Conservation (phyloP, 2,113 vertebrate genomes). For the Connochaetes taurinus region DNA sequence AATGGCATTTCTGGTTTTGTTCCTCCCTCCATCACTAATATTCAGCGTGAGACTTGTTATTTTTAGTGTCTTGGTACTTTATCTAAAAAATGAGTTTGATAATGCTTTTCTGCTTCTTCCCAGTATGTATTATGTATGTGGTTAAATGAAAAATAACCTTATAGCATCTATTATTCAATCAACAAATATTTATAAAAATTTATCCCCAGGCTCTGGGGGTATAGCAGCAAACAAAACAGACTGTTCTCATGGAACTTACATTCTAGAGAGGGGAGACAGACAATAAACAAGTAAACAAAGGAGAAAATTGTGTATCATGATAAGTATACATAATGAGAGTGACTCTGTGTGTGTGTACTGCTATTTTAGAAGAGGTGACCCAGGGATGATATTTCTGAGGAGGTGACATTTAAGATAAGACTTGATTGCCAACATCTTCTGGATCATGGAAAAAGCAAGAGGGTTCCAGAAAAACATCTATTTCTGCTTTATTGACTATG, state of each 20-base stretch:
- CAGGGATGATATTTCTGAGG: not conserved
- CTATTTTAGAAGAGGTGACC: not conserved
- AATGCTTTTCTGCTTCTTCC: conserved; percentile 3
- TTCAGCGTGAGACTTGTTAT: not conserved
- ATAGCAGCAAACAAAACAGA: not conserved
- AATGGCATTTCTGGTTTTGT: not conserved
- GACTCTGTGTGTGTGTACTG: not conserved
- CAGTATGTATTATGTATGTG: not conserved
- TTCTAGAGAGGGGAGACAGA: not conserved
- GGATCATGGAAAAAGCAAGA: no score
- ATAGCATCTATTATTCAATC: not conserved
- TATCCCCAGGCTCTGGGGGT: not conserved
- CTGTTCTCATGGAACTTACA: not conserved
- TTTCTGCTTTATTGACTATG: no score
- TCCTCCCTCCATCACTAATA: not conserved
- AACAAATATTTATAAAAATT: not conserved
- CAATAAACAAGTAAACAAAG: not conserved
- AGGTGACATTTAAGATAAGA: not conserved
- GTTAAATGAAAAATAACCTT: not conserved
- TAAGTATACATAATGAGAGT: not conserved
- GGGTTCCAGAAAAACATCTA: no score
- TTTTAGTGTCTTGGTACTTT: not conserved
- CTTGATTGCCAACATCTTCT: not conserved
- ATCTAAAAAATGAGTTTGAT: not conserved
- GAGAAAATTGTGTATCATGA: not conserved